A percentile compares a stretch with the other conserved stretches of the same genome.
These are phyloP conservation scores for Paracanthobrama guichenoti DNA, from an alignment of 2,113 vertebrate species.

Conservation along the genomic window DNA sequence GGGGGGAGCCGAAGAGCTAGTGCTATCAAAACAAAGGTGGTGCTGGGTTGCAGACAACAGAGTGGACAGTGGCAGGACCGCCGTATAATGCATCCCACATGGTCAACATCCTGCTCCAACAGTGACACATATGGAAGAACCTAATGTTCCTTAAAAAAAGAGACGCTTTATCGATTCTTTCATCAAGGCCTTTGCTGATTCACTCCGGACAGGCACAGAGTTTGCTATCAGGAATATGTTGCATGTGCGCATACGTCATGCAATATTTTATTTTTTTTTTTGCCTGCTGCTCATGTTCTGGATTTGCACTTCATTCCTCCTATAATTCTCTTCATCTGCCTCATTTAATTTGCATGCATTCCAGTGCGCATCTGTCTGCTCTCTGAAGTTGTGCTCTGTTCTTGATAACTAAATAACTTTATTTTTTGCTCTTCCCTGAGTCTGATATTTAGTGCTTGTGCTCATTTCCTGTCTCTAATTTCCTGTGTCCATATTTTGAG, in stretches of 20 bases:
- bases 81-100: conserved; percentile 59
- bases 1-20: conserved; percentile 19
- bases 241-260: conserved; percentile 23
- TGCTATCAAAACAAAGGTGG: conserved; percentile 45
- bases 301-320: conserved; percentile 1
- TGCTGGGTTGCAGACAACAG: conserved; percentile 15
- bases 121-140: conserved; percentile 30
- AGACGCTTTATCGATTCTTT: conserved; percentile 24
- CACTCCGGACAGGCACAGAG: conserved; percentile 13
- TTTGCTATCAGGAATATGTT: conserved; percentile 40
- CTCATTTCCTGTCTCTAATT: neutral
- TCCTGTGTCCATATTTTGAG: conserved; percentile 12
- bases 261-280: neutral
- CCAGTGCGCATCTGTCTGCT: conserved; percentile 28
- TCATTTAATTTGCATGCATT: conserved; percentile 34
- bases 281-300: conserved; percentile 39
- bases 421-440: neutral
- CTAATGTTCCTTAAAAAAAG: neutral
- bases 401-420: neutral
- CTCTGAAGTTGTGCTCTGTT: conserved; percentile 11
- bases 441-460: neutral
- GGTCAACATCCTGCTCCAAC: conserved; percentile 46
- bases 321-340: conserved; percentile 36
- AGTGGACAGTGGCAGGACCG: conserved; percentile 57
- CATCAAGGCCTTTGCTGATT: conserved; percentile 31